Conservation (phyloP, 2,888 invertebrate genomes). For the Pardosa pseudoannulata region DNA sequence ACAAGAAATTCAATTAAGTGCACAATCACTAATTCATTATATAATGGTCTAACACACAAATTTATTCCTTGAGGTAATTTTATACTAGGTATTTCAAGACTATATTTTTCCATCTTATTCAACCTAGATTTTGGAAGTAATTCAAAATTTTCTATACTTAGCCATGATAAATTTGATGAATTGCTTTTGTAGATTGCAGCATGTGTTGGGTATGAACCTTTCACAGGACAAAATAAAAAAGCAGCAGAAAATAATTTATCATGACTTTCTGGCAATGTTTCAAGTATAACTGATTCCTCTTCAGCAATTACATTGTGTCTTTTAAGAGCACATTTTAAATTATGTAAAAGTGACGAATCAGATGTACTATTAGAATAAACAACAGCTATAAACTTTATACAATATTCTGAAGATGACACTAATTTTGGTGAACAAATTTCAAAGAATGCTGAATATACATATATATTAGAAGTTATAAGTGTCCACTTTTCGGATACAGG, state of each 20-base stretch:
- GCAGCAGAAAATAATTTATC: conserved; percentile 44
- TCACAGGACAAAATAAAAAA: conserved; percentile 39
- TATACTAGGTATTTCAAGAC: neutral
- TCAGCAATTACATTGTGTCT: neutral
- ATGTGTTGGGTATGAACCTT: conserved; percentile 11
- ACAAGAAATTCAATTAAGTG: conserved; percentile 49
- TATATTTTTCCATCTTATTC: neutral
- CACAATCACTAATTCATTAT: conserved; percentile 23
- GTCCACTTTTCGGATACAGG: neutral
- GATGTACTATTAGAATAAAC: conserved; percentile 16
- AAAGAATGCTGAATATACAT: conserved; percentile 60
- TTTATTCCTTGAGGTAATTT: neutral
- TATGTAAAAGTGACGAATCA: neutral
- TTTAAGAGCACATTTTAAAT: conserved; percentile 40
- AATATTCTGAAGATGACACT: neutral
- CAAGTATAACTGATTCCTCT: conserved; percentile 13
- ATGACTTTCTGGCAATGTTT: conserved; percentile 53
- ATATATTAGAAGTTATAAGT: neutral
- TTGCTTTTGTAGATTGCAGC: conserved; percentile 10
- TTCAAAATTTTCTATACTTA: neutral
- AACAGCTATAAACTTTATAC: conserved; percentile 49
- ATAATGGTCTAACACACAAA: conserved; percentile 64
- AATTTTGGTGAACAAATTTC: conserved; percentile 31
- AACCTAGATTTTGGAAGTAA: neutral
- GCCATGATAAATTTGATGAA: conserved; percentile 27